A percentile compares a stretch with the other conserved stretches of the same genome.
Evolutionary conservation across 2,113 vertebrate genomes (phyloP).

Genomic region (Corythaixoides concolor): DNA sequence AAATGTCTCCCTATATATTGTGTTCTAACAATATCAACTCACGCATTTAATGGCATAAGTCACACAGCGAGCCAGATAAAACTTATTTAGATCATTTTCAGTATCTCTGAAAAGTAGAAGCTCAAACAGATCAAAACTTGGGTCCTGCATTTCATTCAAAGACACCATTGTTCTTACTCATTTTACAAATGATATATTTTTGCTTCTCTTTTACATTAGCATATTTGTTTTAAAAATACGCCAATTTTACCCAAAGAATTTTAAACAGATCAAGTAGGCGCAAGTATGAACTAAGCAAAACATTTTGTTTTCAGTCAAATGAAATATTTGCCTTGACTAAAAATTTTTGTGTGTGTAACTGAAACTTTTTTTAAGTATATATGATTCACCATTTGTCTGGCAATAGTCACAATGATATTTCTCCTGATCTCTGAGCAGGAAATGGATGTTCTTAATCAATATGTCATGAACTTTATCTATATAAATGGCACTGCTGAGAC

Average conservation of each 20-base stretch:
- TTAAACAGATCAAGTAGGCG: neutral
- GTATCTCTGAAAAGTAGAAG: neutral
- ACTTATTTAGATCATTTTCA: neutral
- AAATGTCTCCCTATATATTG: neutral
- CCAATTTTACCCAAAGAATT: neutral
- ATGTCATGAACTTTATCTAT: constrained; percentile 33
- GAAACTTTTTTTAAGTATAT: neutral
- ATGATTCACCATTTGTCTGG: constrained; percentile 15
- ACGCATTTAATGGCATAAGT: neutral
- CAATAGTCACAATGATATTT: neutral
- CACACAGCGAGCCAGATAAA: neutral
- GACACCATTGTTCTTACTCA: neutral
- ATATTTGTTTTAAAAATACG: neutral
- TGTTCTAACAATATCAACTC: neutral
- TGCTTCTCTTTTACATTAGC: neutral
- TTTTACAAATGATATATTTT: neutral
- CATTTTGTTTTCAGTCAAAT: neutral
- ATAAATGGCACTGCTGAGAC: constrained; percentile 19
- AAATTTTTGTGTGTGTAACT: neutral
- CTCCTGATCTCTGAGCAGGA: neutral
- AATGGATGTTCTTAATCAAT: constrained; percentile 47
- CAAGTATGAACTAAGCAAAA: neutral
- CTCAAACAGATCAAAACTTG: neutral
- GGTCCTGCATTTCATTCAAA: neutral
- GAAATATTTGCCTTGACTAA: neutral